Percentiles rank a stretch among this genome's conserved stretches.
phyloP scores from a whole-genome alignment of 2,888 invertebrate species.

The Eulithis testata region DNA sequence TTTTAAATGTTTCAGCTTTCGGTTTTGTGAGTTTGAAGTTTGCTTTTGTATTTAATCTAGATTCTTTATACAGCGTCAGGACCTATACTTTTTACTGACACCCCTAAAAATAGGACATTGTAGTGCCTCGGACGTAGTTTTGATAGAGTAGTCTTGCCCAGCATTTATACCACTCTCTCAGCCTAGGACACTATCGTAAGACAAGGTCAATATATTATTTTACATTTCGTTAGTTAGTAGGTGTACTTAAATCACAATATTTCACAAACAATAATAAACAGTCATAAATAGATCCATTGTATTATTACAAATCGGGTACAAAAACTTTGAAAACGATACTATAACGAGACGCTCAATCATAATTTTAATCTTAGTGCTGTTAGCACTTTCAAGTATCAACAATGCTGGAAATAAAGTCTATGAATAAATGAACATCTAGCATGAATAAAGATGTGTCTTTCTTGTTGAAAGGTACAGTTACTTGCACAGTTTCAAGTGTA shows the following conservation, averaged over 20 bases:
- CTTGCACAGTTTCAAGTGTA: constrained; percentile 47
- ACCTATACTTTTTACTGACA: too few relatives aligned
- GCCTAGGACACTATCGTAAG: too few relatives aligned
- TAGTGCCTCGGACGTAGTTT: too few relatives aligned
- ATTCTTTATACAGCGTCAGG: too few relatives aligned
- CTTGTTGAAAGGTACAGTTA: constrained; percentile 41
- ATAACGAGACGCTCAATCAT: constrained; percentile 27
- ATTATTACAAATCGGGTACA: neutral
- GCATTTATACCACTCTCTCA: too few relatives aligned
- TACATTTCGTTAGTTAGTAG: too few relatives aligned
- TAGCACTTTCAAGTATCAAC: constrained; percentile 28
- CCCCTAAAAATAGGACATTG: too few relatives aligned
- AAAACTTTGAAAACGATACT: constrained; percentile 19
- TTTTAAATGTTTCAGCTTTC: too few relatives aligned
- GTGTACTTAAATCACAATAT: neutral
- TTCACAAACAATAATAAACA: neutral
- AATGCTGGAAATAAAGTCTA: constrained; percentile 36
- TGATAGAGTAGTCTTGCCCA: too few relatives aligned
- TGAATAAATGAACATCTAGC: constrained; percentile 45
- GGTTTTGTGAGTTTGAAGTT: too few relatives aligned
- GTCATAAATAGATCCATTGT: neutral
- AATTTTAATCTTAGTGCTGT: constrained; percentile 19
- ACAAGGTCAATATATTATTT: too few relatives aligned
- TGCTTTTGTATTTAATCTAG: too few relatives aligned
- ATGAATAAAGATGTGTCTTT: constrained; percentile 43